These are phyloP conservation scores for Polydrusus pterygomalis DNA, from an alignment of 2,888 invertebrate genomes.

Conservation along the genomic window DNA sequence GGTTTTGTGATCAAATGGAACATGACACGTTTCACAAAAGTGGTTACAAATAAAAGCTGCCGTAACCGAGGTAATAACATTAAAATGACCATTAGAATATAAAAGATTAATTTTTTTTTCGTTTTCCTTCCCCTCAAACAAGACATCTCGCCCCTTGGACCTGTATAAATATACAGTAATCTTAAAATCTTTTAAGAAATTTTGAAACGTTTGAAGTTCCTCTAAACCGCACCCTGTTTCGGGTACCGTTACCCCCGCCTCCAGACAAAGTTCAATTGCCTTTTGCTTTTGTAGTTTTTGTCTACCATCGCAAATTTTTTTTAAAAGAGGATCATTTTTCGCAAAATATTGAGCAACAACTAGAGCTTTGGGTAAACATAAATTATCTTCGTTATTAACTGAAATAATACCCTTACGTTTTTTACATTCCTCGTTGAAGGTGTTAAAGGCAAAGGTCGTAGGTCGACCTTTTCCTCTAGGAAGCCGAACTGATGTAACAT, in stretches of 20 bases:
- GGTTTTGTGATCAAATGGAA: conserved; percentile 8
- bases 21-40: conserved; percentile 13
- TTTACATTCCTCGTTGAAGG: conserved; percentile 1
- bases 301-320: not conserved
- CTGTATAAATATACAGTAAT: conserved; percentile 6
- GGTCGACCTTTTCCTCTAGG: not conserved
- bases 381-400: conserved; percentile 1
- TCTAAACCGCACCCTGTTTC: not conserved
- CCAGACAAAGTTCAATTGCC: not conserved
- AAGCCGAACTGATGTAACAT: not conserved
- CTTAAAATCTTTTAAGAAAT: conserved; percentile 3
- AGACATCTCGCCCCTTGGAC: conserved; percentile 1
- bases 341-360: not conserved
- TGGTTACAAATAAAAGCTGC: not conserved
- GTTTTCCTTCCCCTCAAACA: not conserved
- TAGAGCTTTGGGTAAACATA: conserved; percentile 8
- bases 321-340: not conserved
- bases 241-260: conserved; percentile 1
- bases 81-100: not conserved
- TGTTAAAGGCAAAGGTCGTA: not conserved
- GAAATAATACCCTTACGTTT: not conserved
- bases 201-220: conserved; percentile 1
- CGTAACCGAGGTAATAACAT: not conserved
- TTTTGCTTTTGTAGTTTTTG: not conserved
- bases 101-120: not conserved